Evolutionary conservation across 2,113 vertebrate genomes (phyloP).

Genomic region (Ariopsis seemanni): DNA sequence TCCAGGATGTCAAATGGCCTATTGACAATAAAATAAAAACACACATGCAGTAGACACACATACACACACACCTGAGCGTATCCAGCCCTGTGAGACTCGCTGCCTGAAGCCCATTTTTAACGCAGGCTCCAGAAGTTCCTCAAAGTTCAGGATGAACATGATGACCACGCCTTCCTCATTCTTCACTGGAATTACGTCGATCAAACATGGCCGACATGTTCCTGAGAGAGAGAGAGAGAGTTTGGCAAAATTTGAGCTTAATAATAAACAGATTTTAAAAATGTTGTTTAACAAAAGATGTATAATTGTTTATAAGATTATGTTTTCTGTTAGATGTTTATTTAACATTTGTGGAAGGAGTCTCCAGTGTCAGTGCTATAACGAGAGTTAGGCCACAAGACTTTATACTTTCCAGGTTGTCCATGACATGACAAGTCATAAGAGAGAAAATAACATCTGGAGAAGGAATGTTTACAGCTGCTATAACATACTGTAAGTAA

Average conservation of each 20-base stretch:
- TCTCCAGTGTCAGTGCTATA: not conserved
- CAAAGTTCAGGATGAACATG: constrained; percentile 99
- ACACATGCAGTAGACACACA: constrained; percentile 12
- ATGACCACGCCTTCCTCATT: constrained; percentile 90
- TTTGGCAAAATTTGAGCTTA: too few relatives aligned
- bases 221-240: constrained; percentile 68
- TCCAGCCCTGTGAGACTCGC: constrained; percentile 80
- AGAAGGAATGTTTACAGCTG: not conserved
- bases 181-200: constrained; percentile 93
- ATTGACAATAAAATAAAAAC: constrained; percentile 2
- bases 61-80: constrained; percentile 72
- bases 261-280: too few relatives aligned
- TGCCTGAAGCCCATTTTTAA: constrained; percentile 76
- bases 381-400: not conserved
- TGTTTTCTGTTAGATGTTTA: not conserved
- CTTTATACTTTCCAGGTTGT: not conserved
- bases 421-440: not conserved
- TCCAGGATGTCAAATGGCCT: not conserved
- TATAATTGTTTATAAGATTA: not conserved
- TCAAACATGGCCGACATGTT: constrained; percentile 87
- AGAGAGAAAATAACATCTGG: not conserved
- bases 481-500: not conserved
- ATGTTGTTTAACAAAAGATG: too few relatives aligned
- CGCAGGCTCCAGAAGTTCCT: constrained; percentile 80
- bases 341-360: not conserved